Conservation (phyloP, 2,888 invertebrate species). For the Sarcophaga subvicina region DNA sequence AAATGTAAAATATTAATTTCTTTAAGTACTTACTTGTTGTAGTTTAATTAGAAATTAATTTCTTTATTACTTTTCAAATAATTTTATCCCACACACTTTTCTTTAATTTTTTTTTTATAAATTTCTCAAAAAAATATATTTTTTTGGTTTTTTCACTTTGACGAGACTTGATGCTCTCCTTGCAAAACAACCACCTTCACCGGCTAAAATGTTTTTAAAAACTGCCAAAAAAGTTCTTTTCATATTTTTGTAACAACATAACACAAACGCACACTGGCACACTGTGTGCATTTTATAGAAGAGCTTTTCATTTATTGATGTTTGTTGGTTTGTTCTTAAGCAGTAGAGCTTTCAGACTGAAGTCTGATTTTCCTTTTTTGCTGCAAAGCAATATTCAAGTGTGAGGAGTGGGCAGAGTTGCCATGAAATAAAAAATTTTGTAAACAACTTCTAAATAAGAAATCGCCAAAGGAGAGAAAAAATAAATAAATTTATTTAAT, state of each 20-base stretch:
- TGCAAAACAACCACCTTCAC: conserved; percentile 55
- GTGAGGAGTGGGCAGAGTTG: neutral
- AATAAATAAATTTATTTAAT: no score
- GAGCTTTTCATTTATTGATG: conserved; percentile 39
- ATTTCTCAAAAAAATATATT: neutral
- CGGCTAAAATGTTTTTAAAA: conserved; percentile 64
- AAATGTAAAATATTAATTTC: neutral
- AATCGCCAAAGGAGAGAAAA: no score
- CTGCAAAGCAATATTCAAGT: neutral
- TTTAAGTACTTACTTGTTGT: neutral
- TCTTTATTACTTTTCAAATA: neutral
- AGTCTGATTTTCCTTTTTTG: conserved; percentile 16
- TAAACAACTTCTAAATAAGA: no score
- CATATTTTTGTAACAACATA: conserved; percentile 6
- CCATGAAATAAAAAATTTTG: no score
- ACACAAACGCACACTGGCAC: neutral
- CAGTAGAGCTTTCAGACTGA: conserved; percentile 14
- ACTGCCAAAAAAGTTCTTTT: conserved; percentile 61
- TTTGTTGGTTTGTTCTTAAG: neutral
- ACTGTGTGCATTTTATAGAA: conserved; percentile 2
- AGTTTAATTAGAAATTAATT: neutral
- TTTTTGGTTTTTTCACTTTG: neutral
- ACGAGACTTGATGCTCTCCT: no score
- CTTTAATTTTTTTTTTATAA: conserved; percentile 1
- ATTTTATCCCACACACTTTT: neutral